Conservation (phyloP, 2,888 invertebrate genomes). For the Homarus gammarus region DNA sequence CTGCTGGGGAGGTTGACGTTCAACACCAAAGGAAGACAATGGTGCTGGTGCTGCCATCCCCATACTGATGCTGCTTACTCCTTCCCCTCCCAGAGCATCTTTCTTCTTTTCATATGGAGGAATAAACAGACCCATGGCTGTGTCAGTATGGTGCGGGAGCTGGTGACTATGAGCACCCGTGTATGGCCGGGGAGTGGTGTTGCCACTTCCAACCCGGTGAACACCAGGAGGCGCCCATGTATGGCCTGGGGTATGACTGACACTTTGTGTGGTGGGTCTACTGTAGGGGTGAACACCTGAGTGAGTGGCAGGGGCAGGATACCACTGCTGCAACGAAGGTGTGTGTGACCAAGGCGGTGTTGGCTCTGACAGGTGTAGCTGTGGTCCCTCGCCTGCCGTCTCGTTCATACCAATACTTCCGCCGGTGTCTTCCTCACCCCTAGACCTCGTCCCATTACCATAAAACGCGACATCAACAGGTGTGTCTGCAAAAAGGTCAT, state of each 20-base stretch:
- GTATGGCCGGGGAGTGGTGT: constrained; percentile 28
- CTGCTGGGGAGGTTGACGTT: background rate
- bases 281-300: background rate
- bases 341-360: constrained; percentile 20
- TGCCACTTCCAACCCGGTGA: constrained; percentile 1
- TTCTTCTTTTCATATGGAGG: background rate
- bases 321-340: background rate
- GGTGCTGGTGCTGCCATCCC: background rate
- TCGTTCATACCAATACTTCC: background rate
- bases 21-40: background rate
- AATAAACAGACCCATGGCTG: background rate
- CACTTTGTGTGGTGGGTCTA: background rate
- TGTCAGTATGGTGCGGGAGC: background rate
- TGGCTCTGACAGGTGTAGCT: background rate
- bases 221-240: background rate
- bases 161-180: background rate
- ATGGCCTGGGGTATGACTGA: background rate
- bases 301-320: background rate
- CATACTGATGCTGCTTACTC: background rate
- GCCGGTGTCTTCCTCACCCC: background rate
- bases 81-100: background rate
- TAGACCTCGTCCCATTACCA: background rate
- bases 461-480: constrained; percentile 11
- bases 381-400: background rate
- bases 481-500: background rate